Evolutionary conservation across 2,888 invertebrate species (phyloP), one percentile per base, ranked within the genome.

Genomic region (Choristoneura rosaceana): DNA sequence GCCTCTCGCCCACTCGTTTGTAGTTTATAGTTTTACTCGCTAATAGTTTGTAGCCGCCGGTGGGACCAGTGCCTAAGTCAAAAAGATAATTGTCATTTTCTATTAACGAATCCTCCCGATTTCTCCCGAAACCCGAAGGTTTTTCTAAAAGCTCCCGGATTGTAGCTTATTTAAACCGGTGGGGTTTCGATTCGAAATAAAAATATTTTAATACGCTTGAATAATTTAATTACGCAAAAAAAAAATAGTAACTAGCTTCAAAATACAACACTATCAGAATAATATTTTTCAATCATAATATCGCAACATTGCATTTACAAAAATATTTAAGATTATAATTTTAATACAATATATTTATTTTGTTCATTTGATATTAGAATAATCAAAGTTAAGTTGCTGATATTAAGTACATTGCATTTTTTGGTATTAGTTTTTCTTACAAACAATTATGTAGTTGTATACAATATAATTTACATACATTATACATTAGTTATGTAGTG

Each of bases 231-330:
- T 38, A 38, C 43, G 43, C 43, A 43, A 9, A 43, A 43, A 43
- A 43, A 9, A 10, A 43, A 43, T 10, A 43, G 38, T 38, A 34
- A 5, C 34, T 41, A 33, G 60, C 65, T 74, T 74, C 69, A 64
- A 70, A 76, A 74, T 77, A 78, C 69, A 73, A 70, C 71, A 81
- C 71, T 84, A 84, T 78, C 79, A 82, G 78, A 84, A 83, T 81
- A 82, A 71, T n/a, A n/a, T n/a, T 25, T 76, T 78, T 76, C 73
- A 76, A 76, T 74, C 77, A 76, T 80, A 80, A 83, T 85, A 82
- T 85, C 81, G 77, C 79, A 82, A 82, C 79, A 76, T 78, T 77
- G 78, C 78, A 80, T 76, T 80, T 83, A 85, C 78, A 87, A 87
- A 88, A 87, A 88, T 86, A 71, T 58, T 25, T 70, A 1, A 38